These are phyloP conservation scores for Danio kyathit DNA, from an alignment of 2,797 vertebrate genomes.

Conservation along the genomic window DNA sequence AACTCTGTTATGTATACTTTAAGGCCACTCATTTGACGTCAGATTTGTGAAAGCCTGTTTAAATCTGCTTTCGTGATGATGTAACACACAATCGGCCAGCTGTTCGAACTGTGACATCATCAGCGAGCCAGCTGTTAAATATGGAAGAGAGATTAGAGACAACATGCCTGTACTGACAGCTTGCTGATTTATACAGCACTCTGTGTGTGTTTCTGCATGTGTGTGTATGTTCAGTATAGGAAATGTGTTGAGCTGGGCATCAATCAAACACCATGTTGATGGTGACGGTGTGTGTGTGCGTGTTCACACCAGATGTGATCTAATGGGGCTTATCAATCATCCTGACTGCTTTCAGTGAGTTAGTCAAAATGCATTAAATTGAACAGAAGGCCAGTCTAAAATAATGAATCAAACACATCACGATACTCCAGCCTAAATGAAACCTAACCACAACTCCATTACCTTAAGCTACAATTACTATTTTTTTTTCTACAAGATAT, in stretches of 20 bases:
- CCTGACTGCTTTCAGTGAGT: not conserved
- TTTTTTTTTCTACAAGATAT: not conserved
- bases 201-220: constrained; percentile 25
- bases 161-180: constrained; percentile 37
- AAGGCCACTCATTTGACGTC: not conserved
- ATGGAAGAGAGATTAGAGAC: constrained; percentile 52
- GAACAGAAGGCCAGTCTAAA: constrained; percentile 12
- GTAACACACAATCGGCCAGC: constrained; percentile 27
- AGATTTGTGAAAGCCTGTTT: constrained; percentile 13
- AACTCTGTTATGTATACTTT: not conserved
- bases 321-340: constrained; percentile 40
- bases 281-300: constrained; percentile 35
- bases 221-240: not conserved
- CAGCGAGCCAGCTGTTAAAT: constrained; percentile 39
- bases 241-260: constrained; percentile 15
- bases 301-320: constrained; percentile 22
- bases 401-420: not conserved
- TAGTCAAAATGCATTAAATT: not conserved
- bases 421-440: constrained; percentile 6
- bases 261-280: not conserved
- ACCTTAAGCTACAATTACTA: not conserved
- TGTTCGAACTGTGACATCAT: constrained; percentile 40
- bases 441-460: constrained; percentile 20
- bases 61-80: constrained; percentile 42
- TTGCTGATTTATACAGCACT: constrained; percentile 36